Conservation (phyloP, 2,113 vertebrate species). For the Pagrus major region DNA sequence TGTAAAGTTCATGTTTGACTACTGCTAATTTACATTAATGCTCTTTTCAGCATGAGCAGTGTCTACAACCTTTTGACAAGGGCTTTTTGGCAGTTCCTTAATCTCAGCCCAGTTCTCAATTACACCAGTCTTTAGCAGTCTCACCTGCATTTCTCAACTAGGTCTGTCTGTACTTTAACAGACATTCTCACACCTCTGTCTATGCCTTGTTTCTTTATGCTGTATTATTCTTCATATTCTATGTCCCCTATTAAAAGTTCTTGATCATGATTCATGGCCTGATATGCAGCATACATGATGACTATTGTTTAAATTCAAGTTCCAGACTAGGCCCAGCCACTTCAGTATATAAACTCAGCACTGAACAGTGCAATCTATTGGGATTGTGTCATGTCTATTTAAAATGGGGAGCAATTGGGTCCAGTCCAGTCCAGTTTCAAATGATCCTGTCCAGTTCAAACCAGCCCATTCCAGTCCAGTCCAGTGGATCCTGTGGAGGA, state of each 20-base stretch:
- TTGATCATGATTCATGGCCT: background rate
- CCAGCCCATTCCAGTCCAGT: slow-evolving; percentile 31
- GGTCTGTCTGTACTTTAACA: background rate
- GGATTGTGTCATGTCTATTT: background rate
- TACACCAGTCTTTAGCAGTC: background rate
- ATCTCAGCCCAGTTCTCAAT: background rate
- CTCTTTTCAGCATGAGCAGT: background rate
- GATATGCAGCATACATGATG: background rate
- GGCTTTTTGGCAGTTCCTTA: background rate
- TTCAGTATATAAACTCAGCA: background rate
- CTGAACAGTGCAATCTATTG: background rate
- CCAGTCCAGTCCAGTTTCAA: slow-evolving; percentile 2
- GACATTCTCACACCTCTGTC: too few species aligned
- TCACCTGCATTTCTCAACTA: background rate
- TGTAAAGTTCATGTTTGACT: background rate
- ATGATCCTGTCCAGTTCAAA: background rate
- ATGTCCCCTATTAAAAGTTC: background rate
- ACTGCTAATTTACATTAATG: background rate
- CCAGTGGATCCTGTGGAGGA: slow-evolving; percentile 68
- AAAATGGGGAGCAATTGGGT: background rate
- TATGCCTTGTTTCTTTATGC: too few species aligned
- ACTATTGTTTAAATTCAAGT: background rate
- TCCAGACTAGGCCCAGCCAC: background rate
- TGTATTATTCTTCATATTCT: too few species aligned
- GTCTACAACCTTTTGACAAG: background rate